phyloP scores from a whole-genome alignment of 2,113 vertebrate genomes.

The Hippolais icterina region DNA sequence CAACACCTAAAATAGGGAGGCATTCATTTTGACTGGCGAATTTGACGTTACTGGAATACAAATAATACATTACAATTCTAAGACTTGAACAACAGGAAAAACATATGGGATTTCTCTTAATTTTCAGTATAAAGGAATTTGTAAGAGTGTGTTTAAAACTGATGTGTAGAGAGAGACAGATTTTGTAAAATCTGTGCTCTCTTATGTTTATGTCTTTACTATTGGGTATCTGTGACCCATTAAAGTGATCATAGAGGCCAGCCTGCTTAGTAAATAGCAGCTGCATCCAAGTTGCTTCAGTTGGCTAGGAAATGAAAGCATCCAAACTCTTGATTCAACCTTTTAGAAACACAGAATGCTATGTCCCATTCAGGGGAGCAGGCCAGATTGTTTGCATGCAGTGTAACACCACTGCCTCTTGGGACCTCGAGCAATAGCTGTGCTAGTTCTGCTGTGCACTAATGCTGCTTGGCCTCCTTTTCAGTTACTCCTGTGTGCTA shows the following conservation, averaged over 20 bases:
- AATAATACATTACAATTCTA: neutral
- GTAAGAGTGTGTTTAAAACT: neutral
- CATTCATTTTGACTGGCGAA: neutral
- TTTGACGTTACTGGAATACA: neutral
- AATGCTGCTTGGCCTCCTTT: neutral
- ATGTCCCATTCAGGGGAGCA: neutral
- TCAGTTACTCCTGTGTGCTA: neutral
- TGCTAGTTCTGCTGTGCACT: neutral
- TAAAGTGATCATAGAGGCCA: neutral
- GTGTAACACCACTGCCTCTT: accelerated
- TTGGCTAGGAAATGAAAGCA: neutral
- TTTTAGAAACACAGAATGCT: neutral
- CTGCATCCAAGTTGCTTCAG: neutral
- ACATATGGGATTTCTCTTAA: neutral
- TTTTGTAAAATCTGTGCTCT: neutral
- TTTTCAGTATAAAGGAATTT: neutral
- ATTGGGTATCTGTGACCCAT: neutral
- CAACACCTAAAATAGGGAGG: neutral
- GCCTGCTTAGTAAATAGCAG: neutral
- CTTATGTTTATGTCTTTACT: neutral
- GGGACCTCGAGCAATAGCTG: neutral
- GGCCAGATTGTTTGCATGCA: neutral
- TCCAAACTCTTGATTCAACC: neutral
- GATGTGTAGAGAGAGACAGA: neutral
- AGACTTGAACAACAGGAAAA: neutral